phyloP scores from a whole-genome alignment of 2,797 vertebrate genomes.

The Lutjanus campechanus region DNA sequence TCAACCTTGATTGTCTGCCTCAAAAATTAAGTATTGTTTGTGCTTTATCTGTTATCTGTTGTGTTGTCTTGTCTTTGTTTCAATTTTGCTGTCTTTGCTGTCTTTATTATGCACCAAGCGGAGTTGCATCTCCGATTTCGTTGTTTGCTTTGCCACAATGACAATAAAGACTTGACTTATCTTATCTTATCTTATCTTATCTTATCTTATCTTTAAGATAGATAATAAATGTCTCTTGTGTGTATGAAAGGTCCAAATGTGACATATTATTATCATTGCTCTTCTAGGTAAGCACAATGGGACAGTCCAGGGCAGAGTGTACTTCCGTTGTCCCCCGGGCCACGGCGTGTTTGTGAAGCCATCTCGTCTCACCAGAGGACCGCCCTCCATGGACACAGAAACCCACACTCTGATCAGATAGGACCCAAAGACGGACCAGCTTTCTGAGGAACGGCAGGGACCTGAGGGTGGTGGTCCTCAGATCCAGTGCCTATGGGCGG shows the following conservation, averaged over 20 bases:
- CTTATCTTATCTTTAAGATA: no score
- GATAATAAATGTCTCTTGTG: neutral
- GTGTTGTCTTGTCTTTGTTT: no score
- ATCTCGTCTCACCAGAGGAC: slow-evolving; percentile 85
- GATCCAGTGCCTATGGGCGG: slow-evolving; percentile 36
- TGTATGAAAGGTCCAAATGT: slow-evolving; percentile 1
- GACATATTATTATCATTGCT: slow-evolving; percentile 7
- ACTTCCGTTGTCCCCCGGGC: slow-evolving; percentile 88
- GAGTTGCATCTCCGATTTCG: no score
- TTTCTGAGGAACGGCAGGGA: slow-evolving; percentile 58
- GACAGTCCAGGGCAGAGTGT: slow-evolving; percentile 90
- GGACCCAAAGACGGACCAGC: slow-evolving; percentile 59
- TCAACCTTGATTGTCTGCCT: neutral
- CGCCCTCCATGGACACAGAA: slow-evolving; percentile 78
- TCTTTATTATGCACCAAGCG: no score
- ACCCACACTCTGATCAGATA: slow-evolving; percentile 81
- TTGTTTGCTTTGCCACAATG: no score
- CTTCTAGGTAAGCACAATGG: slow-evolving; percentile 87
- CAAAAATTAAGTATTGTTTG: neutral
- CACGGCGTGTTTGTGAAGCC: slow-evolving; percentile 91
- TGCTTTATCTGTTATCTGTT: no score
- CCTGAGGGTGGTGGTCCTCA: slow-evolving; percentile 69
- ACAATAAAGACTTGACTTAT: no score
- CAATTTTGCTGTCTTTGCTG: no score
- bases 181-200: no score